Base-by-base conservation (phyloP, 2,113 vertebrate genomes). In the Melanostigma gelatinosum region DNA sequence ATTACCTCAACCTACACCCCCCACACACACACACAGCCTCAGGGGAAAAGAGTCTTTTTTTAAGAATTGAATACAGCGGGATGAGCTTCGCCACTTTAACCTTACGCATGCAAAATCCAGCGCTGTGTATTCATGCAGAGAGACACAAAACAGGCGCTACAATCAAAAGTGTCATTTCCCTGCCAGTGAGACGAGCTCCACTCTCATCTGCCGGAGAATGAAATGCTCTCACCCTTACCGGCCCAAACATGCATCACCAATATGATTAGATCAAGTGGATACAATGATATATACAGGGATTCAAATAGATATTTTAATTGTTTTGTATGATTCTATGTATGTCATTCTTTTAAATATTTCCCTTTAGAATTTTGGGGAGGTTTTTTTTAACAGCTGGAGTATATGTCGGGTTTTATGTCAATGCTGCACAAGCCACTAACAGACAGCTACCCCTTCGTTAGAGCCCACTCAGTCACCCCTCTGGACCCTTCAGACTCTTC, bases 111-210 rank as follows among this genome's bases (percentile, higher is more conserved):
- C 93, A 94, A 94, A 94, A 92, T 55, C 77, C 46, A 0, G 62
- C 7, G 32, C 70, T 88, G 83, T 79, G 71, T 78, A 62, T 84
- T 91, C 89, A 90, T 83, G 87, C 36, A 44, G 64, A 74, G 55
- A 87, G 71, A 91, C 90, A 93, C 91, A 92, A 92, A 91, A 92
- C 80, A 85, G 71, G 77, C n/a, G 9, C 60, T 9, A 89, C 93
- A 90, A 93, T 94, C 91, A 93, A 93, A 92, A 93, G 92, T 90
- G 92, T 83, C 36, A 92, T 93, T 91, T 93, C 79, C 82, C 82
- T 92, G 79, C 83, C 84, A 83, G 86, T 61, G 64, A 84, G 65
- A 63, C 20, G 4, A 32, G 24, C 73, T 13, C 0, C 0, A 29
- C 61, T 75, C 44, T 77, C 54, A 67, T 77, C 60, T 52, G 44